Evolutionary conservation across 2,888 invertebrate genomes (phyloP).

Genomic region (Parochlus steinenii): DNA sequence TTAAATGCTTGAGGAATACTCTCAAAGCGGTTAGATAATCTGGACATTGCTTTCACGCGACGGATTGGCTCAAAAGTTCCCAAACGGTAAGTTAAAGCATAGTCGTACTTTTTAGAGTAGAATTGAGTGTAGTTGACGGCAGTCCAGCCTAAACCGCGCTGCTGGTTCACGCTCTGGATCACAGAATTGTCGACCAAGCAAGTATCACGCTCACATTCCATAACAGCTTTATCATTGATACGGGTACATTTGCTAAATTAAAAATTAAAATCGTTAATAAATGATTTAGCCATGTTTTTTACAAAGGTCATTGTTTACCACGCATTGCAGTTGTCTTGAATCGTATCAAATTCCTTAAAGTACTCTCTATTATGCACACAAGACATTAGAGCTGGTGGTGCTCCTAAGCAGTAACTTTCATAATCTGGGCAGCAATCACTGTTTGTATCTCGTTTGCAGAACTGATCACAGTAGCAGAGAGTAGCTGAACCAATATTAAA

Average conservation of each 20-base stretch:
- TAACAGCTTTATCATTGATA: conserved; percentile 20
- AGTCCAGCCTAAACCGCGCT: conserved; percentile 47
- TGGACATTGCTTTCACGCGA: conserved; percentile 27
- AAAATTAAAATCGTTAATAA: conserved; percentile 8
- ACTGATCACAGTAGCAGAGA: conserved; percentile 86
- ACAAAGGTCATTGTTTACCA: conserved; percentile 39
- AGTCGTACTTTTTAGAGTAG: conserved; percentile 63
- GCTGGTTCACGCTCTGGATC: conserved; percentile 46
- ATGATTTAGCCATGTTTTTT: conserved; percentile 1
- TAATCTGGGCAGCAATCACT: conserved; percentile 93
- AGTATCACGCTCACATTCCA: conserved; percentile 49
- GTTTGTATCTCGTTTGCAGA: conserved; percentile 57
- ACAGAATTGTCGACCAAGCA: conserved; percentile 63
- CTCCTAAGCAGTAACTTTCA: conserved; percentile 49
- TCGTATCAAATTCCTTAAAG: conserved; percentile 34
- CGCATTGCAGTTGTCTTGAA: conserved; percentile 51
- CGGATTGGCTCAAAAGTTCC: conserved; percentile 32
- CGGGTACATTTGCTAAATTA: conserved; percentile 41
- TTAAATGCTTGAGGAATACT: conserved; percentile 58
- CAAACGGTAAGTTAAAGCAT: conserved; percentile 59
- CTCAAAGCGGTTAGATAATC: conserved; percentile 21
- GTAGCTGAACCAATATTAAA: conserved; percentile 40
- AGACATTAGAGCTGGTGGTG: conserved; percentile 17
- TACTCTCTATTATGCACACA: conserved; percentile 35
- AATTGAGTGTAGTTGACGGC: conserved; percentile 70